A percentile compares a stretch with the other conserved stretches of the same genome.
Conservation (phyloP, 2,113 vertebrate genomes). For the Euleptes europaea region DNA sequence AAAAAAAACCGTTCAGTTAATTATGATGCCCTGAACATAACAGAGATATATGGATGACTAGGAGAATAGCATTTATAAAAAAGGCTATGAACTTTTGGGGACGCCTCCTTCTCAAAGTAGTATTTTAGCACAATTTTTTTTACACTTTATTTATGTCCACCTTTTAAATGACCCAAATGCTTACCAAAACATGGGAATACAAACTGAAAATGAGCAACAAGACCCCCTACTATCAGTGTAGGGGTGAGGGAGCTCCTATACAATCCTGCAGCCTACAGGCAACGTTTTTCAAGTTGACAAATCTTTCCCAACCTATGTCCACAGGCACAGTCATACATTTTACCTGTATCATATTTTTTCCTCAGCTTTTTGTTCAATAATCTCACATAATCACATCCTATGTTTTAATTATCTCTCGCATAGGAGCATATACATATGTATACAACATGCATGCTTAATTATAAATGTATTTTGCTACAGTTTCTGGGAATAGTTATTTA, state of each 20-base stretch:
- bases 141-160: not conserved
- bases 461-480: conserved; percentile 36
- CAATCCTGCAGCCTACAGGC: too few relatives aligned
- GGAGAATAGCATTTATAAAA: too few relatives aligned
- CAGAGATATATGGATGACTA: too few relatives aligned
- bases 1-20: too few relatives aligned
- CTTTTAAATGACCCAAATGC: not conserved
- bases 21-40: too few relatives aligned
- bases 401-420: not conserved
- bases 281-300: not conserved
- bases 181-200: too few relatives aligned
- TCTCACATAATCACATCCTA: not conserved
- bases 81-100: not conserved
- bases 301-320: not conserved
- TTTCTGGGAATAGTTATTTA: conserved; percentile 50
- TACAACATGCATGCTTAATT: conserved; percentile 35
- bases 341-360: not conserved
- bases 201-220: not conserved
- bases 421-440: not conserved
- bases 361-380: not conserved
- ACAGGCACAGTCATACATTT: not conserved
- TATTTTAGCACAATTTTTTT: not conserved
- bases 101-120: not conserved
- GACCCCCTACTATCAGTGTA: not conserved
- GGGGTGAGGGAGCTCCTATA: too few relatives aligned